Conservation (phyloP, 2,113 vertebrate species). For the Dendropsophus ebraccatus region DNA sequence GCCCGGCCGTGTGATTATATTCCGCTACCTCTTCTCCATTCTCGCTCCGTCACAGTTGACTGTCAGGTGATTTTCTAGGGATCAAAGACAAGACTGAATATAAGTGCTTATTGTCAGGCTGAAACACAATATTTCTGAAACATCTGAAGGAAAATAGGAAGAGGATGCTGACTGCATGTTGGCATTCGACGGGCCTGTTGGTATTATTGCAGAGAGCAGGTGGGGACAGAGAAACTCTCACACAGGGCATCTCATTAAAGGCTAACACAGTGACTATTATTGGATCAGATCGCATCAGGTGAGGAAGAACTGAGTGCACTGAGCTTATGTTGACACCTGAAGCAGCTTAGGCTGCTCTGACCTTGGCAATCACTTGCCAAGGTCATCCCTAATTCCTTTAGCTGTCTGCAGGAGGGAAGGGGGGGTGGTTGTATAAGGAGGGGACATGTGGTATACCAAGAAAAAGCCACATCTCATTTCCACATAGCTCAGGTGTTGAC, state of each 20-base stretch:
- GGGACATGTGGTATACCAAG: slow-evolving; percentile 23
- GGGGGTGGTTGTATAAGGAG: slow-evolving; percentile 36
- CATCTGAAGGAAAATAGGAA: slow-evolving; percentile 60
- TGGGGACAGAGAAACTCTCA: slow-evolving; percentile 61
- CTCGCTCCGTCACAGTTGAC: slow-evolving; percentile 57
- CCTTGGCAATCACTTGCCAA: slow-evolving; percentile 68
- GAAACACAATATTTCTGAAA: slow-evolving; percentile 68
- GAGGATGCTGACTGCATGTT: slow-evolving; percentile 64
- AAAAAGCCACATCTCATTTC: slow-evolving; percentile 39
- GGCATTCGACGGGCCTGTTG: slow-evolving; percentile 62
- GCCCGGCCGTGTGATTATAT: slow-evolving; percentile 45
- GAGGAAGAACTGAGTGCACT: slow-evolving; percentile 64
- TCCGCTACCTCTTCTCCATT: background rate
- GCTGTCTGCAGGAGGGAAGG: slow-evolving; percentile 26
- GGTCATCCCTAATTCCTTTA: slow-evolving; percentile 70
- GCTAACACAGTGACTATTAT: slow-evolving; percentile 66
- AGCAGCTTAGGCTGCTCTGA: slow-evolving; percentile 63
- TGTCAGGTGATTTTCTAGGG: slow-evolving; percentile 68
- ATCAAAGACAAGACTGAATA: slow-evolving; percentile 67
- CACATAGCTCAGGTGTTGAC: slow-evolving; percentile 4
- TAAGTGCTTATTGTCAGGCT: slow-evolving; percentile 63
- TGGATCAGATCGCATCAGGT: slow-evolving; percentile 73
- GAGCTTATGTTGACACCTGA: slow-evolving; percentile 68
- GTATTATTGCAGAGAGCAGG: slow-evolving; percentile 65
- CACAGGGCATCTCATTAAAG: slow-evolving; percentile 64